Conservation (phyloP, 1,140 invertebrate species). For the Papilio polyxenes region DNA sequence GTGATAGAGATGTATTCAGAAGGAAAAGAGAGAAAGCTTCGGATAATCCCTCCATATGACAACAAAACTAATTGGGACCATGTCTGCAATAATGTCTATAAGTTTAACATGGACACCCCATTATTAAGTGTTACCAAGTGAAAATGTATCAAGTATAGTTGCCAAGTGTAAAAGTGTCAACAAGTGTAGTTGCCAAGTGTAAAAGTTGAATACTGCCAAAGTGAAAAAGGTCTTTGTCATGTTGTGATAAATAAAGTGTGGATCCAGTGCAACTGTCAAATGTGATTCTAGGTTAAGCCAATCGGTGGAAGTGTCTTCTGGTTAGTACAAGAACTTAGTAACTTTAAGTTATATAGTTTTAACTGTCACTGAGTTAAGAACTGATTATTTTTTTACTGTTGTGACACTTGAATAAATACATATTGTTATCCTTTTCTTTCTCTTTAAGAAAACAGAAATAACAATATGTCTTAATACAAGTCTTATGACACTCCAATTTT, state of each 20-base stretch:
- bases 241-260: conserved; percentile 20
- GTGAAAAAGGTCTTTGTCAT: neutral
- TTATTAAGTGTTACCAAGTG: conserved; percentile 45
- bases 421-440: neutral
- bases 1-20: conserved; percentile 86
- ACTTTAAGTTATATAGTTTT: conserved; percentile 2
- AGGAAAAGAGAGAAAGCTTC: conserved; percentile 58
- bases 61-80: conserved; percentile 40
- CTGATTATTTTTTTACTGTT: neutral
- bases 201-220: neutral
- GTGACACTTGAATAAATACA: neutral
- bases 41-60: conserved; percentile 54
- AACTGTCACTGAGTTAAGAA: neutral
- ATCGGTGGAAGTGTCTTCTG: conserved; percentile 24
- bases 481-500: too few relatives aligned
- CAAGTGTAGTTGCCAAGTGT: conserved; percentile 3
- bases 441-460: neutral
- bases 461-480: too few relatives aligned
- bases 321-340: conserved; percentile 33
- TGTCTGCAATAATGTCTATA: conserved; percentile 57
- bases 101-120: conserved; percentile 63
- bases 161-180: conserved; percentile 17
- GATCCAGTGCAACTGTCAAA: conserved; percentile 25
- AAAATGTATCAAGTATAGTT: neutral
- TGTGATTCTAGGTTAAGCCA: conserved; percentile 37